Conservation (phyloP, 2,888 invertebrate species). For the Meiosimyza decipiens region DNA sequence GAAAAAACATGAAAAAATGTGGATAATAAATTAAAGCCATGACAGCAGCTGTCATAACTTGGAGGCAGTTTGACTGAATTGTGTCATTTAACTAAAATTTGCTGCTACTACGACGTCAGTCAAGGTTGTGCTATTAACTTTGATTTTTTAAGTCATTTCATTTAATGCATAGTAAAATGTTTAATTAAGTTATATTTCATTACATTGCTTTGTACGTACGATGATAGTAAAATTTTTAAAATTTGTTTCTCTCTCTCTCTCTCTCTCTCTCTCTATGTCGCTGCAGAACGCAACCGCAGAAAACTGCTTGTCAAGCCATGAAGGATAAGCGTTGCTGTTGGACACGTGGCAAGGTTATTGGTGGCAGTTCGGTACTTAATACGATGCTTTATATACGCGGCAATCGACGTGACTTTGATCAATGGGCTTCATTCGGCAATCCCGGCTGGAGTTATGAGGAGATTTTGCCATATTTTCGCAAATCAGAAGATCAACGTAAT, state of each 20-base stretch:
- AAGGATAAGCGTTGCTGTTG: slow-evolving; percentile 84
- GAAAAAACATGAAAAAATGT: too few relatives aligned
- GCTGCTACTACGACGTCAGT: too few relatives aligned
- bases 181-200: too few relatives aligned
- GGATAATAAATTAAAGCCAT: too few relatives aligned
- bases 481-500: slow-evolving; percentile 88
- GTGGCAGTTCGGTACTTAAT: slow-evolving; percentile 88
- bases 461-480: slow-evolving; percentile 84
- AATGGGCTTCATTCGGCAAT: slow-evolving; percentile 88
- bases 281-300: slow-evolving; percentile 83
- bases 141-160: too few relatives aligned
- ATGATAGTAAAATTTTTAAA: too few relatives aligned
- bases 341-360: slow-evolving; percentile 90
- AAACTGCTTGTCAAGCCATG: slow-evolving; percentile 88
- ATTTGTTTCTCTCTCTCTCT: neutral
- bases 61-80: too few relatives aligned
- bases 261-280: neutral
- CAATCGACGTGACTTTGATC: slow-evolving; percentile 85
- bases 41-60: too few relatives aligned
- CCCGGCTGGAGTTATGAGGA: slow-evolving; percentile 89
- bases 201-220: too few relatives aligned
- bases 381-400: slow-evolving; percentile 93
- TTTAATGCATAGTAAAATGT: too few relatives aligned
- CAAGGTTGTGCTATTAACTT: too few relatives aligned
- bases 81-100: too few relatives aligned